Percentiles rank a stretch among this genome's conserved stretches.
These are phyloP conservation scores for Sycophaga agraensis DNA, from an alignment of 1,140 invertebrate species.

Conservation along the genomic window DNA sequence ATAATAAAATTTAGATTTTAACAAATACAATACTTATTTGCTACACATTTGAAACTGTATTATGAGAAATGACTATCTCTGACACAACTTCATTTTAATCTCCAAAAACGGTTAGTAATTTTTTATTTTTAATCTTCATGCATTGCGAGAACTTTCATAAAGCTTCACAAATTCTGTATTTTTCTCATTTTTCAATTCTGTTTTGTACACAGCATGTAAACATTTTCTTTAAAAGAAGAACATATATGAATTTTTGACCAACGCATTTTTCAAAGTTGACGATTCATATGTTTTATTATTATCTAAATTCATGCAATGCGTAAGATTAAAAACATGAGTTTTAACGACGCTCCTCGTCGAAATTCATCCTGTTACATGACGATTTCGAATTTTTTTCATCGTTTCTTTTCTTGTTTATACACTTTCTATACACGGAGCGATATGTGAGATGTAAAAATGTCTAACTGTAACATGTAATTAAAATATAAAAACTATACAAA, in stretches of 20 bases:
- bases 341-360: conserved; percentile 24
- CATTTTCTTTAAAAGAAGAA: neutral
- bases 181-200: neutral
- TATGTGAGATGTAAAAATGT: conserved; percentile 23
- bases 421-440: conserved; percentile 3
- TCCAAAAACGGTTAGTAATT: neutral
- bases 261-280: conserved; percentile 4
- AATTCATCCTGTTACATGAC: neutral
- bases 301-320: conserved; percentile 29
- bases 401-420: conserved; percentile 17
- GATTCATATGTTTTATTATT: conserved; percentile 1
- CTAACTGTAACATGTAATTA: conserved; percentile 29
- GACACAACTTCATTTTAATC: conserved; percentile 21
- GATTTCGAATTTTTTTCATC: conserved; percentile 19
- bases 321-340: conserved; percentile 38
- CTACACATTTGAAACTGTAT: conserved; percentile 19
- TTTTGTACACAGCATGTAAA: conserved; percentile 11
- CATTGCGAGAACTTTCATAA: too few species aligned
- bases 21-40: conserved; percentile 23
- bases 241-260: neutral
- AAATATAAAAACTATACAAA: conserved; percentile 43
- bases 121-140: conserved; percentile 5
- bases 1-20: conserved; percentile 28
- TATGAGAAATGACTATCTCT: conserved; percentile 27
- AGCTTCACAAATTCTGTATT: neutral